A percentile compares a stretch with the other conserved stretches of the same genome.
These are phyloP conservation scores for Oikopleura vanhoeffeni DNA, from an alignment of 23 tunicate genomes.

Conservation along the genomic window DNA sequence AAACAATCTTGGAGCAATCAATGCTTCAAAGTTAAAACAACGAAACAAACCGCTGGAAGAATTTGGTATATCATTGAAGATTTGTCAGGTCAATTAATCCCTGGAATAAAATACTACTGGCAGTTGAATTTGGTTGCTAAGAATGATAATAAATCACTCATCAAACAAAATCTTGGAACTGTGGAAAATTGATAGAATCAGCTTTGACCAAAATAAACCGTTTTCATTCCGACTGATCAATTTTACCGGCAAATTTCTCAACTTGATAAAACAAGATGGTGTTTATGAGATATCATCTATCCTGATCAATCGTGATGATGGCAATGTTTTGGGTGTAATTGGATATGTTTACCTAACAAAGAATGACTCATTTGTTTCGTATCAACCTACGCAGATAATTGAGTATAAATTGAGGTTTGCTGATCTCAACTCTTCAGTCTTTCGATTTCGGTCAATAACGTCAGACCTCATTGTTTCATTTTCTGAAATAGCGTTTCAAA, in stretches of 20 bases:
- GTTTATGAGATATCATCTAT: neutral
- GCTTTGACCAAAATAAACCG: too few relatives aligned
- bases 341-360: neutral
- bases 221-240: too few relatives aligned
- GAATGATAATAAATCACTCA: neutral
- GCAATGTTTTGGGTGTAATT: too few relatives aligned
- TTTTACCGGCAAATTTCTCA: neutral
- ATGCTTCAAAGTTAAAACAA: neutral
- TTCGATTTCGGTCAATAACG: neutral
- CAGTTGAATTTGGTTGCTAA: neutral
- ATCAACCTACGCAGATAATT: neutral
- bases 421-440: neutral
- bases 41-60: neutral
- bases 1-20: neutral
- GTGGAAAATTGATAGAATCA: too few relatives aligned
- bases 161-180: too few relatives aligned
- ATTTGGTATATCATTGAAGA: neutral
- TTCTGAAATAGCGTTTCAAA: neutral
- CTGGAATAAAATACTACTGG: slow-evolving; percentile 10
- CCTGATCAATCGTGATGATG: neutral
- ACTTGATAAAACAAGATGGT: neutral
- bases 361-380: neutral
- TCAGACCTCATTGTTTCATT: neutral
- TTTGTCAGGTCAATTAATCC: neutral
- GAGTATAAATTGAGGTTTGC: neutral